Base-by-base conservation (phyloP, 2,888 invertebrate genomes). In the Amphimallon solstitiale region DNA sequence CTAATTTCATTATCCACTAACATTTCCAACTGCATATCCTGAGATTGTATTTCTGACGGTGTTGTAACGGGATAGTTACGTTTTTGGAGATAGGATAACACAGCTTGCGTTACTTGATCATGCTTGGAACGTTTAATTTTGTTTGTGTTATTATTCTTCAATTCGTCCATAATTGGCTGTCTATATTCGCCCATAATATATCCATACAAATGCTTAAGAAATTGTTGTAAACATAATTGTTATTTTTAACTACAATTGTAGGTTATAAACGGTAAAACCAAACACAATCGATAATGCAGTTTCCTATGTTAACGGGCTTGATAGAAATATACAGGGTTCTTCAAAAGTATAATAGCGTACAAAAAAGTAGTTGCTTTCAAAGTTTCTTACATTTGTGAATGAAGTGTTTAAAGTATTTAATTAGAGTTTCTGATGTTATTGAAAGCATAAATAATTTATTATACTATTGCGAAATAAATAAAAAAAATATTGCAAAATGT, bases 1-100 rank as follows among this genome's bases (percentile, higher is more conserved):
- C 91, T 89, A 10, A 90, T 84, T 79, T 92, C 91, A 74, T 88
- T 89, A 73, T 91, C 90, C 23, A 92, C 86, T 76, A 90, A 87
- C n/a, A 75, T 73, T 71, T 89, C 86, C 4, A 92, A 85, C 19
- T 89, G 88, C 85, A 91, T 89, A 79, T 89, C 89, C 80, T 88
- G 90, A 74, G 85, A 87, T 77, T 84, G 78, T 88, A 78, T 69
- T 59, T 75, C 74, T 14, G 67, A 62, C 0, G 73, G 67, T 59
- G 68, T 69, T n/a, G 72, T 49, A 17, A 67, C 63, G 15, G 89
- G 87, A 79, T 90, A 90, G 76, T 89, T 89, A 54, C 91, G 85
- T 67, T 88, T 86, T 80, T 90, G 89, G 76, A 91, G 83, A 83
- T 91, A 91, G 68, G 87, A 87, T 75, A 87, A 85, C 74, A 90